These are phyloP conservation scores for Acomys russatus DNA, from an alignment of 2,797 vertebrate species.

Conservation along the genomic window DNA sequence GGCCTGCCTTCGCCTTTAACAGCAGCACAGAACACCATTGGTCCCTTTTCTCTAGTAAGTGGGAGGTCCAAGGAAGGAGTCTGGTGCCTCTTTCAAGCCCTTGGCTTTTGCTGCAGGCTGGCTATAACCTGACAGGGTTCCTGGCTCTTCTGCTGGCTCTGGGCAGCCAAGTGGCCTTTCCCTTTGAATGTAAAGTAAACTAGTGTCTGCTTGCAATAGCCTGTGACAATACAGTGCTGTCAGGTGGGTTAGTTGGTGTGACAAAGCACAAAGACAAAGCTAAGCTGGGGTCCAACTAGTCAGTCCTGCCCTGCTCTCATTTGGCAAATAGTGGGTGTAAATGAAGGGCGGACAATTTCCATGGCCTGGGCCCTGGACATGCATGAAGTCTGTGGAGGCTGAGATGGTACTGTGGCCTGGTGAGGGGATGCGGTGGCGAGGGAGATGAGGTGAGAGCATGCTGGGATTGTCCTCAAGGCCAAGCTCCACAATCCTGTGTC, in stretches of 20 bases:
- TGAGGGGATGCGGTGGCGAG: background rate
- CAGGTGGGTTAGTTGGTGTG: background rate
- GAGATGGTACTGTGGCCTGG: background rate
- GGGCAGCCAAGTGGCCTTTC: background rate
- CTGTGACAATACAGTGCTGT: background rate
- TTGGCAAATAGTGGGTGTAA: background rate
- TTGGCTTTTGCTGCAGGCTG: background rate
- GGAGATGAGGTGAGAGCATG: background rate
- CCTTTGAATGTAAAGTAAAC: constrained; percentile 39
- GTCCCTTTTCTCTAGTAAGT: background rate
- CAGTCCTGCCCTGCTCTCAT: background rate
- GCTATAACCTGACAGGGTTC: background rate
- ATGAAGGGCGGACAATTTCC: background rate
- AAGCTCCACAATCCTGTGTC: background rate
- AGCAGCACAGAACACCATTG: background rate
- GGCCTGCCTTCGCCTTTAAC: background rate
- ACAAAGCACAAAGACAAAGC: background rate
- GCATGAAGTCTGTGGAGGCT: background rate
- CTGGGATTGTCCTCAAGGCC: background rate
- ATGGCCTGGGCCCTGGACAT: background rate
- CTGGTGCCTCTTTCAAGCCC: background rate
- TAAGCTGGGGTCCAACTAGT: background rate
- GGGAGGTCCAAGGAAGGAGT: background rate
- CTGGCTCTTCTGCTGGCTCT: background rate
- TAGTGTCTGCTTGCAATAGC: background rate